A percentile compares a stretch with the other conserved stretches of the same genome.
phyloP scores from a whole-genome alignment of 2,888 invertebrate genomes.

The Apeira syringaria region DNA sequence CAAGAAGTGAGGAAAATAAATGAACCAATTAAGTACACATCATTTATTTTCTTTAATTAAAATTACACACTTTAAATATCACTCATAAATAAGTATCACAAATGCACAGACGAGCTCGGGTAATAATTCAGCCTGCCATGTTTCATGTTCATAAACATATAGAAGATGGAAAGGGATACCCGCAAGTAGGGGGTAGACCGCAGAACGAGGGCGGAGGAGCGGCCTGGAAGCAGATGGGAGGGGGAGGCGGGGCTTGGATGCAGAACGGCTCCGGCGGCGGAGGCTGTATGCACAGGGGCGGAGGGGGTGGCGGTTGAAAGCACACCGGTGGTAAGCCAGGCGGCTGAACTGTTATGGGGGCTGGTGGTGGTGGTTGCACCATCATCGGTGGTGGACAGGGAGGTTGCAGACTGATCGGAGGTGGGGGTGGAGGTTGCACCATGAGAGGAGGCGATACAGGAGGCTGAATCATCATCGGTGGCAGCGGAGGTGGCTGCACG shows the following conservation, averaged over 20 bases:
- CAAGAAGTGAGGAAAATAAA: conserved; percentile 9
- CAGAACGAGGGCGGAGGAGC: conserved; percentile 39
- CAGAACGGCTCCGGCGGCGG: conserved; percentile 64
- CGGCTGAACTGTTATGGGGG: conserved; percentile 62
- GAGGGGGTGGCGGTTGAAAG: conserved; percentile 60
- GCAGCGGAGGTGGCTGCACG: conserved; percentile 62
- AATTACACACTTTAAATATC: conserved; percentile 2
- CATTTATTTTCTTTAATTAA: conserved; percentile 5
- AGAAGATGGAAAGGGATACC: conserved; percentile 32
- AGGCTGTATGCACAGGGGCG: conserved; percentile 58
- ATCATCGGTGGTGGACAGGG: conserved; percentile 62
- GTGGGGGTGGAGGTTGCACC: conserved; percentile 59
- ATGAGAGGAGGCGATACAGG: conserved; percentile 57
- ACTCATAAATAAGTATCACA: conserved; percentile 20
- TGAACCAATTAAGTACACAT: conserved; percentile 1
- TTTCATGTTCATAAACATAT: conserved; percentile 40
- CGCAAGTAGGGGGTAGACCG: conserved; percentile 28
- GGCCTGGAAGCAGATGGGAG: conserved; percentile 48
- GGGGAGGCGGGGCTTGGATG: conserved; percentile 53
- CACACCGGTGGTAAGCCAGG: conserved; percentile 62
- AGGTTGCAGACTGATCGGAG: conserved; percentile 63
- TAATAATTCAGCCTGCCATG: conserved; percentile 1
- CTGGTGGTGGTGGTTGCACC: conserved; percentile 62
- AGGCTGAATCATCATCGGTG: conserved; percentile 68
- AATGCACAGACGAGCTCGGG: neutral